A percentile compares a stretch with the other conserved stretches of the same genome.
Conservation (phyloP, 2,888 invertebrate genomes). For the Nemoura dubitans region DNA sequence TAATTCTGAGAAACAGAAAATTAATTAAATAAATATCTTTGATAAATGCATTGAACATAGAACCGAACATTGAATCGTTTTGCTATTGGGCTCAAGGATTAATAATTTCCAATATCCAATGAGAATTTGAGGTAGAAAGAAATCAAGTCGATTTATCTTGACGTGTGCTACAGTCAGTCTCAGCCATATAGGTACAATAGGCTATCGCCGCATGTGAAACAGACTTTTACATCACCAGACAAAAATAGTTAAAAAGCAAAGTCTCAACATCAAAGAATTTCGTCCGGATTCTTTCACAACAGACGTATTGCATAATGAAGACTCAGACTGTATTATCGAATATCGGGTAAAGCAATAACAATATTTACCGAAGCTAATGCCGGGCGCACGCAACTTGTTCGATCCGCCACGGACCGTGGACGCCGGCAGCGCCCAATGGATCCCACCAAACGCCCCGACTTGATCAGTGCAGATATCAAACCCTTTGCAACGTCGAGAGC, state of each 20-base stretch:
- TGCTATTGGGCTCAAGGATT: not conserved
- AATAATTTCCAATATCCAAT: not conserved
- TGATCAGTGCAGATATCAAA: conserved; percentile 21
- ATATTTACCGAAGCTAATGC: conserved; percentile 36
- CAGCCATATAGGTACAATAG: not conserved
- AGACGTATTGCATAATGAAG: conserved; percentile 23
- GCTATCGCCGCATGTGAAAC: not conserved
- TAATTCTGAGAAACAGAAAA: not conserved
- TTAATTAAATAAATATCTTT: not conserved
- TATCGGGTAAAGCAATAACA: not conserved
- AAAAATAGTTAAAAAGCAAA: too few relatives aligned
- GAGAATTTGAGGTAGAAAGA: not conserved
- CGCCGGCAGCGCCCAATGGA: not conserved
- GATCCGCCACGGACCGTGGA: not conserved
- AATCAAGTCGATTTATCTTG: not conserved
- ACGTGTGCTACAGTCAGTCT: not conserved
- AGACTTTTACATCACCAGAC: not conserved
- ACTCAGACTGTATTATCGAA: conserved; percentile 10
- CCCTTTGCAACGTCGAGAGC: conserved; percentile 7
- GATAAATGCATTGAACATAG: too few relatives aligned
- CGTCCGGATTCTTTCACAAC: not conserved
- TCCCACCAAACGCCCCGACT: not conserved
- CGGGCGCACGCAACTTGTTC: not conserved
- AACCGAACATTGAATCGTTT: too few relatives aligned
- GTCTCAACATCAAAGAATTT: too few relatives aligned